Conservation (phyloP, 1,140 invertebrate species). For the Pectinophora gossypiella region DNA sequence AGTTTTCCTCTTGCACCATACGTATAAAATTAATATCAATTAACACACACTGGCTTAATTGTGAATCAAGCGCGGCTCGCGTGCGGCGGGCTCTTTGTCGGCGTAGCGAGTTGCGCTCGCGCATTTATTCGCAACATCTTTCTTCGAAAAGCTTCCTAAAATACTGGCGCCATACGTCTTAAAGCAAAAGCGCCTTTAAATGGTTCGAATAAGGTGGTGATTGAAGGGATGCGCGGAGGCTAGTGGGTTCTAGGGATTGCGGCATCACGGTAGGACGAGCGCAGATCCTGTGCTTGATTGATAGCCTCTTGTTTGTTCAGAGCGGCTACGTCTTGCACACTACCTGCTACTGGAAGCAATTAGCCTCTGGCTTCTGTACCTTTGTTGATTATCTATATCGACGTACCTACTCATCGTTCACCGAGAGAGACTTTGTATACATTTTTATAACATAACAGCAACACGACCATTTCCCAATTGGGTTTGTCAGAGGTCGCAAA, state of each 20-base stretch:
- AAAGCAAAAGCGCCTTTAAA: background rate
- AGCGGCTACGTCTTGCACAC: background rate
- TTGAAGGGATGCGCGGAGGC: background rate
- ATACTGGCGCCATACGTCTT: constrained; percentile 50
- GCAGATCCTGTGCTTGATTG: constrained; percentile 63
- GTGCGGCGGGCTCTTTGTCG: constrained; percentile 69
- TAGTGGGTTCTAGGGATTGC: constrained; percentile 40
- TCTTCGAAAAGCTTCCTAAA: constrained; percentile 71
- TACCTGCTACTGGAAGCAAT: background rate
- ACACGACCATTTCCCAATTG: no score
- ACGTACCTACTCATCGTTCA: no score
- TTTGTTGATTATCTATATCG: no score
- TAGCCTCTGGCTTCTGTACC: background rate
- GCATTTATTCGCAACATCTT: constrained; percentile 25
- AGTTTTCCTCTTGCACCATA: constrained; percentile 39
- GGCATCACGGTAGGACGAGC: constrained; percentile 63
- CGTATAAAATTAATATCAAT: constrained; percentile 68
- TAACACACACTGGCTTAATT: constrained; percentile 72
- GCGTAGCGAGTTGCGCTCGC: constrained; percentile 32
- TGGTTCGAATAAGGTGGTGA: background rate
- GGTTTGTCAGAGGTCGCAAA: no score
- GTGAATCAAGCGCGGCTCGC: constrained; percentile 65
- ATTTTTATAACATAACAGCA: no score
- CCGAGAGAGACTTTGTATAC: no score
- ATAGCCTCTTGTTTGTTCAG: constrained; percentile 24